Conservation (phyloP, 2,113 vertebrate species). For the Triplophysa tibetana region DNA sequence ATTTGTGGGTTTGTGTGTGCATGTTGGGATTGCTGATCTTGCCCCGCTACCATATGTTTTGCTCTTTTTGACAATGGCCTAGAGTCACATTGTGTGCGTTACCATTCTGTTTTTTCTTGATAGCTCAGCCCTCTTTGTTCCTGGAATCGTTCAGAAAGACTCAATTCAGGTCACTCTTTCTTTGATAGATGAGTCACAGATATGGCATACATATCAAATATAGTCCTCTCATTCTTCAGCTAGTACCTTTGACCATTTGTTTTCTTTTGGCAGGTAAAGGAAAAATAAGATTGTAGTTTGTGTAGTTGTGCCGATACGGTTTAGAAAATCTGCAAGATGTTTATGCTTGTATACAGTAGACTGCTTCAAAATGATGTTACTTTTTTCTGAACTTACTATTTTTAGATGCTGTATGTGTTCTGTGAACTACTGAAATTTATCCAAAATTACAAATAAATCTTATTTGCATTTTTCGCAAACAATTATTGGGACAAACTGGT, state of each 20-base stretch:
- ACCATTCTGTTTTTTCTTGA: neutral
- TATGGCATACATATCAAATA: constrained; percentile 33
- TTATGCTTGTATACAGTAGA: too few species aligned
- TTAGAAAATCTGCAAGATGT: too few species aligned
- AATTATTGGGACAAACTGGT: too few species aligned
- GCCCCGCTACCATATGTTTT: constrained; percentile 1
- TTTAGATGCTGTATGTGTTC: too few species aligned
- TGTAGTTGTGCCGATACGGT: too few species aligned
- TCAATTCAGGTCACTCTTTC: constrained; percentile 1
- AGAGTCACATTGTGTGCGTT: constrained; percentile 3
- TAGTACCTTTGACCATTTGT: neutral
- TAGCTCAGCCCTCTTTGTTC: neutral
- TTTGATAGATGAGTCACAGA: constrained; percentile 28
- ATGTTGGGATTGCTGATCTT: constrained; percentile 17
- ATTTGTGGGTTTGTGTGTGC: constrained; percentile 36
- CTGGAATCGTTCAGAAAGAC: constrained; percentile 26
- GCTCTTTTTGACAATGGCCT: constrained; percentile 11
- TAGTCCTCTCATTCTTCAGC: constrained; percentile 10
- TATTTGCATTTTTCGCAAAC: too few species aligned
- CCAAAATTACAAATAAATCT: too few species aligned
- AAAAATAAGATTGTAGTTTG: too few species aligned
- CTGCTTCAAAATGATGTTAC: too few species aligned
- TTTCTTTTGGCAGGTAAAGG: too few species aligned
- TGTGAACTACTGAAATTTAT: too few species aligned
- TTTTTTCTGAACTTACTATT: too few species aligned